Percentiles rank a stretch among this genome's conserved stretches.
Evolutionary conservation across 1,140 invertebrate species (phyloP).

Genomic region (Ceratina japonica): DNA sequence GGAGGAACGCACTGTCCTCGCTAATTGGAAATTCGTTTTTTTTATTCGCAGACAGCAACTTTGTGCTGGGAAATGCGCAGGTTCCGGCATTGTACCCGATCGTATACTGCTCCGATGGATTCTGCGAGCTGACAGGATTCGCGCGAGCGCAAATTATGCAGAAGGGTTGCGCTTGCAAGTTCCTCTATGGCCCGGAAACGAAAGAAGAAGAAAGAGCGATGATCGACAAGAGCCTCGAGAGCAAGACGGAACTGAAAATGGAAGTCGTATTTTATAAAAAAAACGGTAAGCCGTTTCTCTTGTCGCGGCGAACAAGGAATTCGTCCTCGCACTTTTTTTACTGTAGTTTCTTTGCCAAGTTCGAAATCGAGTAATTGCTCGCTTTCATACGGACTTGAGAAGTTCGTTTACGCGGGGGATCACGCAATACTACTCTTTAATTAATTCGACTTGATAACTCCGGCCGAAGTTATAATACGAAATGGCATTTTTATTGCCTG

Average conservation of each 20-base stretch:
- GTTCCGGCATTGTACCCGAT: constrained; percentile 93
- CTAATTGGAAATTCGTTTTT: not conserved
- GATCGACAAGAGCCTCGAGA: constrained; percentile 93
- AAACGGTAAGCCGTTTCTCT: constrained; percentile 85
- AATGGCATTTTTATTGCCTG: not conserved
- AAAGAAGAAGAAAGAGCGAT: constrained; percentile 91
- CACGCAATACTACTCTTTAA: not conserved
- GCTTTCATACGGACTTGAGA: not conserved
- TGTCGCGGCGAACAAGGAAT: not conserved
- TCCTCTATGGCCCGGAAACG: constrained; percentile 95
- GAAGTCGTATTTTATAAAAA: constrained; percentile 98
- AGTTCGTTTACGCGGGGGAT: not conserved
- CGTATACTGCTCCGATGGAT: constrained; percentile 98
- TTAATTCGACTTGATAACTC: not conserved
- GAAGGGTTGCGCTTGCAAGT: constrained; percentile 97
- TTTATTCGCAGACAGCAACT: constrained; percentile 94
- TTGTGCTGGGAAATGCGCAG: constrained; percentile 98
- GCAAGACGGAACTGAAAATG: constrained; percentile 94
- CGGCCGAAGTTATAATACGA: not conserved
- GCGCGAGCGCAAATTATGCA: constrained; percentile 97
- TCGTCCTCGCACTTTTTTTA: too few species aligned
- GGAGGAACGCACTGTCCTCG: not conserved
- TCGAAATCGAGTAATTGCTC: not conserved
- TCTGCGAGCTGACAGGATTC: constrained; percentile 97
- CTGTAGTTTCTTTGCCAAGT: not conserved